A percentile compares a stretch with the other conserved stretches of the same genome.
phyloP scores from a whole-genome alignment of 2,113 vertebrate genomes.

The Mustela lutreola region DNA sequence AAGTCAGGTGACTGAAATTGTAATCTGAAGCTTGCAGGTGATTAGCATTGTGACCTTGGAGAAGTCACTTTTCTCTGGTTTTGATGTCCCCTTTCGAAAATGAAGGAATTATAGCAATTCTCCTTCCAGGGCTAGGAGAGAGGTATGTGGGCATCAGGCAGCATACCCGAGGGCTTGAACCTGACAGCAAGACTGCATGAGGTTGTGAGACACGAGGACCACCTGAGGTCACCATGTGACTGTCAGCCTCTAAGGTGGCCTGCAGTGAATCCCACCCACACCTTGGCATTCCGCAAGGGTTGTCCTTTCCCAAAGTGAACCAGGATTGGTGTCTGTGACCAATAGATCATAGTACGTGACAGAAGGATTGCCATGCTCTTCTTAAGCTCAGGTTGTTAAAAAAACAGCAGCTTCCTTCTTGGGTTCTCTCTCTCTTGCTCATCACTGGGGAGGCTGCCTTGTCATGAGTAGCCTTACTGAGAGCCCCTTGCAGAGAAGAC shows the following conservation, averaged over 20 bases:
- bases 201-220: no score
- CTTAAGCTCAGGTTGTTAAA: background rate
- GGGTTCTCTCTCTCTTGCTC: background rate
- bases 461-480: background rate
- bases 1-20: conserved; percentile 14
- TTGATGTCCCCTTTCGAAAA: background rate
- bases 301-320: background rate
- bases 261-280: rapidly evolving
- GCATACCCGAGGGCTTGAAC: background rate
- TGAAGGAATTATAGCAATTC: background rate
- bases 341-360: background rate
- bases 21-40: background rate
- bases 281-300: background rate
- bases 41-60: conserved; percentile 35
- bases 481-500: background rate
- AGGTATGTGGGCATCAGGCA: background rate
- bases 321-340: background rate
- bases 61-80: conserved; percentile 31
- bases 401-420: background rate
- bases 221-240: no score
- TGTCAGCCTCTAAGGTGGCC: background rate
- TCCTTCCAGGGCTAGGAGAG: background rate
- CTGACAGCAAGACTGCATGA: rapidly evolving
- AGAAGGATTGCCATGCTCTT: background rate
- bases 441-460: background rate